These are phyloP conservation scores for Seriola aureovittata DNA, from an alignment of 2,113 vertebrate genomes.

Conservation along the genomic window DNA sequence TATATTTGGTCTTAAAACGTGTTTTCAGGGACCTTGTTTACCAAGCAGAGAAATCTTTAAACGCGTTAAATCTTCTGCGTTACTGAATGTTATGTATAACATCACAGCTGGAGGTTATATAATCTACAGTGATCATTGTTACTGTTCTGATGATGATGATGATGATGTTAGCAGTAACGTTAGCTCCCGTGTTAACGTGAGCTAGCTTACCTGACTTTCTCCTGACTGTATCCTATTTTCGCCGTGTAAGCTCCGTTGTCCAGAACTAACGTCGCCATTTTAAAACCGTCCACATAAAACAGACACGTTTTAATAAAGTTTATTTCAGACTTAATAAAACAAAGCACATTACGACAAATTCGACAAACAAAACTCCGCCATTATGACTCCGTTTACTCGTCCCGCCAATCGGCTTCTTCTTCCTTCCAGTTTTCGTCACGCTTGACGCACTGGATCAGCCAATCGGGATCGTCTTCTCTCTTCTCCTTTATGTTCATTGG, in stretches of 20 bases:
- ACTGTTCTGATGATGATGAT: not conserved
- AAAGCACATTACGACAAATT: not conserved
- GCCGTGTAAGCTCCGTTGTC: conserved; percentile 96
- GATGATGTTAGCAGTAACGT: not conserved
- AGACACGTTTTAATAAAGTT: not conserved
- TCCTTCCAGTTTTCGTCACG: fast-evolving
- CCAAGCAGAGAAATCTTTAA: not conserved
- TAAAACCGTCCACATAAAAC: not conserved
- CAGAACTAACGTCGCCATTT: conserved; percentile 93
- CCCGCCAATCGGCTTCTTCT: conserved; percentile 3
- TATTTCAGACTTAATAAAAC: not conserved
- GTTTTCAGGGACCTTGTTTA: not conserved
- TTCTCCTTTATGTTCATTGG: not conserved
- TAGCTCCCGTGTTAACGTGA: conserved; percentile 1
- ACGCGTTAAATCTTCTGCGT: not conserved
- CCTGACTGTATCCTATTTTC: conserved; percentile 94
- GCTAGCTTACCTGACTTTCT: conserved; percentile 88
- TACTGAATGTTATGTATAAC: not conserved
- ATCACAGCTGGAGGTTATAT: not conserved
- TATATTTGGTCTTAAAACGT: not conserved
- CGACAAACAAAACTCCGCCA: not conserved
- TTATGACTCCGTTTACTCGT: fast-evolving
- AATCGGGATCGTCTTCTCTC: not conserved
- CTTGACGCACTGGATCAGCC: not conserved
- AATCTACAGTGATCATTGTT: not conserved